Evolutionary conservation across 2,888 invertebrate species (phyloP).

Genomic region (Diplazon laetatorius): DNA sequence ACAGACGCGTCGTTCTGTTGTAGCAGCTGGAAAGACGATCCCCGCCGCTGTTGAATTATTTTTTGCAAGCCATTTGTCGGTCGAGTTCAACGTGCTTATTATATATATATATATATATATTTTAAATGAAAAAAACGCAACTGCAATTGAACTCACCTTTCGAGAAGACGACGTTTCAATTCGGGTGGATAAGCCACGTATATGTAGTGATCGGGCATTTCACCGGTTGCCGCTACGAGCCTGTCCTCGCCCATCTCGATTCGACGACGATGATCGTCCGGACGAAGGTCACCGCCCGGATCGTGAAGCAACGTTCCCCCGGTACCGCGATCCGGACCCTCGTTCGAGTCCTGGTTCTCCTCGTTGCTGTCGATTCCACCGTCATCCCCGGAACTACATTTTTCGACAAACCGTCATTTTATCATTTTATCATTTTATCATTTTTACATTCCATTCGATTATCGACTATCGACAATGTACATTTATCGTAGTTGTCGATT

Average conservation of each 20-base stretch:
- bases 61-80: constrained; percentile 39
- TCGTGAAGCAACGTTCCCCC: constrained; percentile 72
- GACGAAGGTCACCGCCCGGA: constrained; percentile 70
- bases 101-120: constrained; percentile 1
- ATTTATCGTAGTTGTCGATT: too few species aligned
- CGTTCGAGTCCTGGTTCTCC: constrained; percentile 72
- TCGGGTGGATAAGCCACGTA: constrained; percentile 95
- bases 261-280: constrained; percentile 73
- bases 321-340: constrained; percentile 62
- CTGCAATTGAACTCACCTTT: too few species aligned
- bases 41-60: constrained; percentile 43
- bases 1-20: constrained; percentile 92
- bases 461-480: too few species aligned
- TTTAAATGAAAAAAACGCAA: too few species aligned
- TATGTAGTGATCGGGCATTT: constrained; percentile 87
- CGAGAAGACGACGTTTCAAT: constrained; percentile 91
- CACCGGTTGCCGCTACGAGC: constrained; percentile 71
- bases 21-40: constrained; percentile 87
- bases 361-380: constrained; percentile 86
- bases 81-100: constrained; percentile 9
- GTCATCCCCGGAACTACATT: constrained; percentile 87
- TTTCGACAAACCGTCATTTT: not conserved
- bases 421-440: not conserved
- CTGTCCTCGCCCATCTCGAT: constrained; percentile 73
- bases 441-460: not conserved